Conservation (phyloP, 2,888 invertebrate species). For the Melanargia galathea region DNA sequence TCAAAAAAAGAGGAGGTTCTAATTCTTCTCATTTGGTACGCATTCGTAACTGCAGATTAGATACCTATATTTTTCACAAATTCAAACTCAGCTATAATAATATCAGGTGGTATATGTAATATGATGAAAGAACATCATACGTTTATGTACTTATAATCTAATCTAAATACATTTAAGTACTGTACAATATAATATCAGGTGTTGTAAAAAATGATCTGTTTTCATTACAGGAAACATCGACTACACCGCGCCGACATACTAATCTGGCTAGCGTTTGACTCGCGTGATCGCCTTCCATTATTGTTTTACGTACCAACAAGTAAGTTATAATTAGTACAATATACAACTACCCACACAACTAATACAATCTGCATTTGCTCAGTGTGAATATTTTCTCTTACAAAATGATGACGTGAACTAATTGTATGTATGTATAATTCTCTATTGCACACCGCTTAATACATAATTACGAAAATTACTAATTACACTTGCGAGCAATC, state of each 20-base stretch:
- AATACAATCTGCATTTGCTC: not conserved
- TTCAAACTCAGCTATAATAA: no score
- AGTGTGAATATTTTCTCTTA: not conserved
- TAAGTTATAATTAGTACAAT: conserved; percentile 45
- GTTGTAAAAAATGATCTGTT: no score
- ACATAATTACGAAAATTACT: not conserved
- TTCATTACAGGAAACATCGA: conserved; percentile 84
- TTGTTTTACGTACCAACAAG: conserved; percentile 29
- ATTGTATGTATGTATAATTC: not conserved
- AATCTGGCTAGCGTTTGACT: conserved; percentile 50
- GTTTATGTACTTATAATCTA: no score
- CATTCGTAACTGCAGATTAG: no score
- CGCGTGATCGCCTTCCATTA: not conserved
- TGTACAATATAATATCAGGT: no score
- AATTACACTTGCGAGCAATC: no score
- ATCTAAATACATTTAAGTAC: no score
- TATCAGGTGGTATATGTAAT: no score
- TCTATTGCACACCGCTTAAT: not conserved
- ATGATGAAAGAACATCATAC: no score
- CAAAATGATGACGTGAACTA: not conserved
- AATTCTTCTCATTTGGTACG: no score
- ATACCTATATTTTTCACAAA: no score
- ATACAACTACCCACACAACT: not conserved
- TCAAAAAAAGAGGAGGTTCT: no score
- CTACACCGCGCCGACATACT: conserved; percentile 88